Conservation (phyloP, 2,113 vertebrate species). For the Callionymus lyra region DNA sequence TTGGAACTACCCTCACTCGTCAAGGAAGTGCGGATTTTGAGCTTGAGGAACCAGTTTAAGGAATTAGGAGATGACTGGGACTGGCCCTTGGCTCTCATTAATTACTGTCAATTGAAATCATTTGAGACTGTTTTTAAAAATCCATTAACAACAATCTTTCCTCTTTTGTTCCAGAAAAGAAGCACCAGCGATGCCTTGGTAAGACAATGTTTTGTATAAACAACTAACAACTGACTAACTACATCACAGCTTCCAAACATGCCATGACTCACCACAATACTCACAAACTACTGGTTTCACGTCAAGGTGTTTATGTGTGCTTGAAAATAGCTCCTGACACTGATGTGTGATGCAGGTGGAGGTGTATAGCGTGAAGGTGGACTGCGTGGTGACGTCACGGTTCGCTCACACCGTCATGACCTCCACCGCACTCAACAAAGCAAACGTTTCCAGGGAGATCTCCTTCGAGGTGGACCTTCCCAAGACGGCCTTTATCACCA, state of each 20-base stretch:
- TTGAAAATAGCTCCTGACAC: too few species aligned
- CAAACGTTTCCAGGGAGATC: constrained; percentile 72
- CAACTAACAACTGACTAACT: background rate
- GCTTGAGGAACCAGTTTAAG: too few species aligned
- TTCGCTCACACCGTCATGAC: constrained; percentile 87
- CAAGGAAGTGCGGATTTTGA: too few species aligned
- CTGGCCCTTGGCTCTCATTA: too few species aligned
- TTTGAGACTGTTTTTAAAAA: too few species aligned
- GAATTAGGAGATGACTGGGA: too few species aligned
- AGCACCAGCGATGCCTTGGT: constrained; percentile 38
- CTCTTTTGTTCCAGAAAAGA: constrained; percentile 46
- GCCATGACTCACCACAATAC: constrained; percentile 1
- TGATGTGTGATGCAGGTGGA: constrained; percentile 38
- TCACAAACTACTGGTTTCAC: too few species aligned
- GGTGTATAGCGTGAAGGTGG: constrained; percentile 71
- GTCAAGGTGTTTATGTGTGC: too few species aligned
- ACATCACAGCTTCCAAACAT: background rate
- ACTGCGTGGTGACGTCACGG: constrained; percentile 77
- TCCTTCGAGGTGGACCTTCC: constrained; percentile 86
- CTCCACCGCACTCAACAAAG: constrained; percentile 78
- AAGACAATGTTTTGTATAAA: constrained; percentile 11
- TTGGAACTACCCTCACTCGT: too few species aligned
- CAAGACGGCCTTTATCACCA: constrained; percentile 90
- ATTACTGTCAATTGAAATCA: too few species aligned
- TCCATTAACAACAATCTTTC: too few species aligned